Evolutionary conservation across 2,888 invertebrate genomes (phyloP), one percentile per base, ranked within the genome.

Genomic region (Cephus nigrinus): DNA sequence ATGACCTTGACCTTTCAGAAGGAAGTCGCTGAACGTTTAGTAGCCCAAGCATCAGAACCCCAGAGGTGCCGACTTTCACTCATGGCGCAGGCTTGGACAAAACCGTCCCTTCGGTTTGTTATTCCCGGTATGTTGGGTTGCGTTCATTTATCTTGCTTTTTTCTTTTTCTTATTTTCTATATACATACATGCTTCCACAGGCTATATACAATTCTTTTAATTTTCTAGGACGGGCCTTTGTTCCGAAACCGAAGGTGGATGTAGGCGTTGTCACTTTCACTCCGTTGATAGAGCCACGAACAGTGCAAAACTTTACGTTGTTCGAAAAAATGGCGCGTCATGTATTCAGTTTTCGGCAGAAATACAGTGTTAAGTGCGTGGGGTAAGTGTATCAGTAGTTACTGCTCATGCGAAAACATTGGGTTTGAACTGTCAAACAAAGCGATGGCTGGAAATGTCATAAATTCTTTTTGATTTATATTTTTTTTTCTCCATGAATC

Each of bases 1-100:
- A 95, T 99, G 95, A 97, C 98, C 0, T 92, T 99, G 75, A 99
- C 99, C 12, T 99, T 99, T 93, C 99, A 99, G 92, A 96, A 98
- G 88, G 99, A 99, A 93, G 98, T 99, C 0, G 99, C 98, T 0
- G 96, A 98, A 90, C 93, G 99, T 84, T 96, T 99, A 92, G 95
- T 95, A 11, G 98, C 99, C 1, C 93, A 93, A 0, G 93, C 95
- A 12, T 92, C 93, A 32, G 91, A 94, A 75, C 91, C 92, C 1
- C 96, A 97, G 88, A 93, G 99, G 84, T 97, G 97, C 89, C 93
- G 99, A 40, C 92, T 99, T 32, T 99, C 99, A 0, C 94, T 99
- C 0, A 98, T 99, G 96, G 97, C 97, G 83, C 99, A 99, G 92
- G 95, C 96, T 87, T 97, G 98, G 95, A 97, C 98, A 82, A 92